These are phyloP conservation scores for Xestia xanthographa DNA, from an alignment of 2,888 invertebrate genomes.

Conservation along the genomic window DNA sequence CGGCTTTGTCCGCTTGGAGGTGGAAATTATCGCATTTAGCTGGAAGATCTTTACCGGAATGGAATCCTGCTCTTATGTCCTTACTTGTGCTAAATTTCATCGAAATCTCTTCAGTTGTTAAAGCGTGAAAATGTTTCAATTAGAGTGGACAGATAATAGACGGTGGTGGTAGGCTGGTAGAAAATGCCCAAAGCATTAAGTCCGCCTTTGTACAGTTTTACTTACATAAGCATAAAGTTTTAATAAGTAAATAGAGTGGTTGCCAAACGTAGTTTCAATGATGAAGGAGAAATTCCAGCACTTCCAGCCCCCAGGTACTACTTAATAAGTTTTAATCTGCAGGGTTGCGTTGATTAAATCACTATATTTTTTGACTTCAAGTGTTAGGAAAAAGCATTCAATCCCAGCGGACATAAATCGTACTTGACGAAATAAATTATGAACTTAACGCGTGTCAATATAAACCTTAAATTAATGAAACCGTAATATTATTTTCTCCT, in stretches of 20 bases:
- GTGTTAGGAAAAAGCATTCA: background rate
- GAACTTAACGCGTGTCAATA: background rate
- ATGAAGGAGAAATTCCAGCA: background rate
- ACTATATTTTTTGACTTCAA: background rate
- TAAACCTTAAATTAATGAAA: background rate
- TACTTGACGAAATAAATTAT: background rate
- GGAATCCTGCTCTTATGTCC: background rate
- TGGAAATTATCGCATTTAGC: background rate
- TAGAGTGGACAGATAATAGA: too few species aligned
- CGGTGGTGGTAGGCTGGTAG: too few species aligned
- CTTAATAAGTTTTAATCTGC: background rate
- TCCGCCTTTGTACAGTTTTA: too few species aligned
- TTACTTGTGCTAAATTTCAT: background rate
- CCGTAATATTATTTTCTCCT: background rate
- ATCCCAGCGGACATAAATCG: too few species aligned
- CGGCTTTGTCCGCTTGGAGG: background rate
- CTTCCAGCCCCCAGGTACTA: background rate
- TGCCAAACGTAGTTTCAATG: background rate
- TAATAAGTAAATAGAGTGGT: background rate
- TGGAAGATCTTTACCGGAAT: background rate
- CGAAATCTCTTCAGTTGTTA: background rate
- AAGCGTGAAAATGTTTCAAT: background rate
- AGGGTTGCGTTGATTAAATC: background rate
- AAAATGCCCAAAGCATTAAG: too few species aligned
- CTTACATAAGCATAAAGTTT: too few species aligned